Evolutionary conservation across 1,140 invertebrate species (phyloP).

Genomic region (silkworm (Bombyx mori)): ASM3026992v2 NC_085132.1:2647001-2647500

Average conservation of each 20-base stretch:
- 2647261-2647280: slow-evolving; percentile 55
- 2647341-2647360: too few species aligned
- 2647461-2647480: too few species aligned
- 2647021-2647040: too few species aligned
- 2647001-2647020: too few species aligned
- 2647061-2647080: slow-evolving; percentile 37
- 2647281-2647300: slow-evolving; percentile 73
- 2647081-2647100: slow-evolving; percentile 68
- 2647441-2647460: too few species aligned
- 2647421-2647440: too few species aligned
- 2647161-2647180: slow-evolving; percentile 65
- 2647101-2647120: slow-evolving; percentile 66
- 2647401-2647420: too few species aligned
- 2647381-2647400: too few species aligned
- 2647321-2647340: too few species aligned
- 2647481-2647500: too few species aligned
- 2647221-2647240: slow-evolving; percentile 77
- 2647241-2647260: slow-evolving; percentile 58
- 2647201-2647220: slow-evolving; percentile 75
- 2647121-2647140: slow-evolving; percentile 75
- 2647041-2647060: slow-evolving; percentile 25
- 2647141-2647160: slow-evolving; percentile 28
- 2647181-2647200: slow-evolving; percentile 37
- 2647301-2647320: slow-evolving; percentile 1
- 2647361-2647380: too few species aligned